A percentile compares a stretch with the other conserved stretches of the same genome.
Evolutionary conservation across 2,797 vertebrate species (phyloP).

Genomic region (Danionella dracula): DNA sequence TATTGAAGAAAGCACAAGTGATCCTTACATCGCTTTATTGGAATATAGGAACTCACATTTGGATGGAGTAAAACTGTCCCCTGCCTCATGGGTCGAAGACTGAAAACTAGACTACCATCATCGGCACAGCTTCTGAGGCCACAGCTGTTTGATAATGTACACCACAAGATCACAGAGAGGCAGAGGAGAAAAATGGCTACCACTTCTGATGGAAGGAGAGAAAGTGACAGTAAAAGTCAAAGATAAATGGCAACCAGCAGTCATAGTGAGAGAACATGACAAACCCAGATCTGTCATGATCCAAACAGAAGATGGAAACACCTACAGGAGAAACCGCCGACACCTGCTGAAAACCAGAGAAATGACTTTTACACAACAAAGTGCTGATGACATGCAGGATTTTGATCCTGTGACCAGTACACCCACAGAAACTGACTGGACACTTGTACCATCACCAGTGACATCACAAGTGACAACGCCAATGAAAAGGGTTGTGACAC

Average conservation of each 20-base stretch:
- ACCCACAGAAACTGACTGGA: no score
- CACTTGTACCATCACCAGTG: no score
- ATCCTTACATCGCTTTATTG: no score
- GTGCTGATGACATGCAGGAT: not conserved
- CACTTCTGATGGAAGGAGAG: not conserved
- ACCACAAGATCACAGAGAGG: no score
- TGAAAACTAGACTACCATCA: slow-evolving; percentile 18
- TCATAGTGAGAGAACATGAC: not conserved
- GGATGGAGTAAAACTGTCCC: slow-evolving; percentile 12
- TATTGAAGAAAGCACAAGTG: no score
- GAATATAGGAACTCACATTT: no score
- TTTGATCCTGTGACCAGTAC: no score
- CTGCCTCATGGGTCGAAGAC: not conserved
- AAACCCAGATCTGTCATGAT: not conserved
- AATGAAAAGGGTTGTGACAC: no score
- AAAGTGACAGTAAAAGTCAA: slow-evolving; percentile 7
- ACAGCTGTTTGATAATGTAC: no score
- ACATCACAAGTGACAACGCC: no score
- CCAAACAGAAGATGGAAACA: not conserved
- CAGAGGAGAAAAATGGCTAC: not conserved
- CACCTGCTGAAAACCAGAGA: not conserved
- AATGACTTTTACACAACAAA: not conserved
- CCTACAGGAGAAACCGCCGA: not conserved
- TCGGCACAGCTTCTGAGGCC: no score
- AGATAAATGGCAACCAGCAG: not conserved